Conservation (phyloP, 1,140 invertebrate genomes). For the Panagrolaimus sp. region DNA sequence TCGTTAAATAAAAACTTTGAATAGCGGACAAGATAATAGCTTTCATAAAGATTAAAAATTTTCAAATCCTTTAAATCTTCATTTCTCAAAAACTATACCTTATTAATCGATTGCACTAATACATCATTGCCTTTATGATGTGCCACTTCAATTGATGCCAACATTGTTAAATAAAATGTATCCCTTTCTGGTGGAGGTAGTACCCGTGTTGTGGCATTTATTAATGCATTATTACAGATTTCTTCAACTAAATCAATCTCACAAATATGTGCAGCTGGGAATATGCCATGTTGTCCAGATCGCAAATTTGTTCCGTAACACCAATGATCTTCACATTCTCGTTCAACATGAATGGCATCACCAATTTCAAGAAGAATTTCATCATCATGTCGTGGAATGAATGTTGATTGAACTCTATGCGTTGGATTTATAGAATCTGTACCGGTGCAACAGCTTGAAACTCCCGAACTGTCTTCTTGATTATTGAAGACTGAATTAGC, state of each 20-base stretch:
- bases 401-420: conserved; percentile 87
- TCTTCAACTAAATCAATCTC: conserved; percentile 85
- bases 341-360: conserved; percentile 90
- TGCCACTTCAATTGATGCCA: conserved; percentile 87
- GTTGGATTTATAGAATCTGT: conserved; percentile 78
- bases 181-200: conserved; percentile 47
- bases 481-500: conserved; percentile 29
- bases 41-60: no score
- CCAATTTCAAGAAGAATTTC: conserved; percentile 94
- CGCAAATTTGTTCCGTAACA: conserved; percentile 91
- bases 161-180: conserved; percentile 78
- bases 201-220: background rate
- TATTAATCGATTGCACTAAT: conserved; percentile 63
- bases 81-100: no score
- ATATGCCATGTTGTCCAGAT: conserved; percentile 84
- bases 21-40: no score
- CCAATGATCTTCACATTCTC: conserved; percentile 92
- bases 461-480: conserved; percentile 47
- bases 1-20: no score
- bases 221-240: conserved; percentile 70
- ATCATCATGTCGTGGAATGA: conserved; percentile 84
- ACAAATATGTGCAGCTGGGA: conserved; percentile 89
- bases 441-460: conserved; percentile 46
- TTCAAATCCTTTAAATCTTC: no score
- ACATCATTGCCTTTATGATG: conserved; percentile 75